phyloP scores from a whole-genome alignment of 2,888 invertebrate genomes.

The Tenthredo scrophulariae region DNA sequence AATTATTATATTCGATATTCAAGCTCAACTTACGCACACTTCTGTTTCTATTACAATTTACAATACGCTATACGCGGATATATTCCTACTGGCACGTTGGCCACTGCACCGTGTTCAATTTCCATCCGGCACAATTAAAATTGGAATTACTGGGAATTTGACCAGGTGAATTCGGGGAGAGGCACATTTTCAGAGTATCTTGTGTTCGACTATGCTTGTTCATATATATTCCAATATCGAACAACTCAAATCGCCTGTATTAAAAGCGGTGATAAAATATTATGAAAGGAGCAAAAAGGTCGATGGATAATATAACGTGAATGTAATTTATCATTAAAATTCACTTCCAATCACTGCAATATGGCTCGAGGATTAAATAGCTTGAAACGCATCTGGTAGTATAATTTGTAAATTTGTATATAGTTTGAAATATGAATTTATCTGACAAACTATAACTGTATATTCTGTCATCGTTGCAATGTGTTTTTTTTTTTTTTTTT shows the following conservation, averaged over 20 bases:
- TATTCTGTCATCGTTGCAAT: background rate
- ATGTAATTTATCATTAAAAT: constrained; percentile 35
- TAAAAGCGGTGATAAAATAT: constrained; percentile 27
- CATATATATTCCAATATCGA: background rate
- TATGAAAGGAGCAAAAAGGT: constrained; percentile 25
- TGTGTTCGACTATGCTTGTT: background rate
- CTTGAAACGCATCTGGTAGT: constrained; percentile 8
- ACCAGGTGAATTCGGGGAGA: background rate
- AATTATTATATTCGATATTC: constrained; percentile 16
- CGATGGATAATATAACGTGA: background rate
- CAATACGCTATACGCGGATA: background rate
- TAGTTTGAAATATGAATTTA: constrained; percentile 7
- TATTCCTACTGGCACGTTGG: background rate
- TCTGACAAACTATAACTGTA: background rate
- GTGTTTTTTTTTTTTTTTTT: too few relatives aligned
- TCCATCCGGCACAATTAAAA: constrained; percentile 16
- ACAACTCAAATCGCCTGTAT: constrained; percentile 16
- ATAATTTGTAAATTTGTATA: constrained; percentile 17
- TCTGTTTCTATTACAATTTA: background rate
- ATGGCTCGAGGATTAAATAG: constrained; percentile 30
- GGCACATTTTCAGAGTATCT: background rate
- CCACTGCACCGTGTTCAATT: background rate
- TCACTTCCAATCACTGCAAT: constrained; percentile 28
- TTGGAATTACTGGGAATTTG: constrained; percentile 17
- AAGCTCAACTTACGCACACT: background rate